These are phyloP conservation scores for Acanthornis magna DNA, from an alignment of 2,797 vertebrate species.

Conservation along the genomic window DNA sequence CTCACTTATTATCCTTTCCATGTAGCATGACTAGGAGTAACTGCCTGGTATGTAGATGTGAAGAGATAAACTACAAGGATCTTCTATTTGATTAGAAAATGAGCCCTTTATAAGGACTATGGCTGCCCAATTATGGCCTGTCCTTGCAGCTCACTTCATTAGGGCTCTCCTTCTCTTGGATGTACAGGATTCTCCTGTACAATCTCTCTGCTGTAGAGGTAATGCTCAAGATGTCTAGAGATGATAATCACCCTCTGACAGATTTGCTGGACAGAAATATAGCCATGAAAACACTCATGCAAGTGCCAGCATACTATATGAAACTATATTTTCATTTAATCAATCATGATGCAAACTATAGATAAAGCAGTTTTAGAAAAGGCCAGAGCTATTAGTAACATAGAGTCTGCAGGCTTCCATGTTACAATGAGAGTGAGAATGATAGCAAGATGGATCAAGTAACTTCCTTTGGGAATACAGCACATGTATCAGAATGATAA, in stretches of 20 bases:
- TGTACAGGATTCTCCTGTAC: background rate
- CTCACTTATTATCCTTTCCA: background rate
- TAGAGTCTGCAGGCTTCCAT: background rate
- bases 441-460: background rate
- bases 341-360: background rate
- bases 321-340: background rate
- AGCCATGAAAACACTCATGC: background rate
- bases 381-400: background rate
- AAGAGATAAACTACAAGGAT: background rate
- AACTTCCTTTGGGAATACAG: background rate
- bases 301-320: background rate
- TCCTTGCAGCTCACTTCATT: background rate
- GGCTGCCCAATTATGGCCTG: background rate
- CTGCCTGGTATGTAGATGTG: background rate
- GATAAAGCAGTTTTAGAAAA: background rate
- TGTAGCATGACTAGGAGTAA: background rate
- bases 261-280: background rate
- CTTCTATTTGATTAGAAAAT: background rate
- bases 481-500: background rate
- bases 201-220: background rate
- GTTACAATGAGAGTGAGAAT: background rate
- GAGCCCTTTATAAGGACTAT: background rate
- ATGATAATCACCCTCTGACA: background rate
- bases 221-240: background rate
- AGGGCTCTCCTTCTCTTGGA: background rate